Percentiles rank a stretch among this genome's conserved stretches.
These are phyloP conservation scores for Pogona vitticeps DNA, from an alignment of 2,113 vertebrate species.

Conservation along the genomic window DNA sequence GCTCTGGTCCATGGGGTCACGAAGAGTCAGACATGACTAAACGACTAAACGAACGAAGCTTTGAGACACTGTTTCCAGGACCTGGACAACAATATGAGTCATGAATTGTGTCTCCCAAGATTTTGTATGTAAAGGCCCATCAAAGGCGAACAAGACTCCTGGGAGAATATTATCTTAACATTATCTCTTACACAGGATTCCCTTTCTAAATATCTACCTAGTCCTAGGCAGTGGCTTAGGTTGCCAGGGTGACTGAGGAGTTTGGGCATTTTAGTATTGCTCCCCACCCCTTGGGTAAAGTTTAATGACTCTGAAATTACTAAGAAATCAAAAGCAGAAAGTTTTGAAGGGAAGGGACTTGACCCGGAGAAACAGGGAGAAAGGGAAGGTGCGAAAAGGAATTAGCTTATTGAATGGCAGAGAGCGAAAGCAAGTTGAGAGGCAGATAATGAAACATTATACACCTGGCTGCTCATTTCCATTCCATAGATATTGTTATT, in stretches of 20 bases:
- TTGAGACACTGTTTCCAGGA: no score
- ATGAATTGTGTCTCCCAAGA: background rate
- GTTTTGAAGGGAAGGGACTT: background rate
- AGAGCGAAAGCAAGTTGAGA: slow-evolving; percentile 32
- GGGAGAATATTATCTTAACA: slow-evolving; percentile 11
- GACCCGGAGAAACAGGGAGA: slow-evolving; percentile 11
- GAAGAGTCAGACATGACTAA: no score
- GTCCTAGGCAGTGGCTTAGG: background rate
- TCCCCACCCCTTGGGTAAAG: background rate
- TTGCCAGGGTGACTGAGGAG: slow-evolving; percentile 30
- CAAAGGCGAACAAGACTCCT: slow-evolving; percentile 8
- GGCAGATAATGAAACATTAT: slow-evolving; percentile 14
- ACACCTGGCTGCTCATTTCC: slow-evolving; percentile 37
- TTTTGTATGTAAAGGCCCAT: slow-evolving; percentile 13
- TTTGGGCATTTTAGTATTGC: background rate
- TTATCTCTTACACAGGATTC: slow-evolving; percentile 13
- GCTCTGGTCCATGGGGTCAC: no score
- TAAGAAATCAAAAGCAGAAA: background rate
- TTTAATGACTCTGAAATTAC: slow-evolving; percentile 12
- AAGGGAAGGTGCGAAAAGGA: slow-evolving; percentile 5
- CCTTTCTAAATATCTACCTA: background rate
- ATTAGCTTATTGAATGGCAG: slow-evolving; percentile 29
- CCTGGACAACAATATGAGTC: no score
- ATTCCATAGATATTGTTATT: slow-evolving; percentile 31
- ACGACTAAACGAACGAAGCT: no score